Conservation (phyloP, 2,888 invertebrate species). For the Mechanitis messenoides region DNA sequence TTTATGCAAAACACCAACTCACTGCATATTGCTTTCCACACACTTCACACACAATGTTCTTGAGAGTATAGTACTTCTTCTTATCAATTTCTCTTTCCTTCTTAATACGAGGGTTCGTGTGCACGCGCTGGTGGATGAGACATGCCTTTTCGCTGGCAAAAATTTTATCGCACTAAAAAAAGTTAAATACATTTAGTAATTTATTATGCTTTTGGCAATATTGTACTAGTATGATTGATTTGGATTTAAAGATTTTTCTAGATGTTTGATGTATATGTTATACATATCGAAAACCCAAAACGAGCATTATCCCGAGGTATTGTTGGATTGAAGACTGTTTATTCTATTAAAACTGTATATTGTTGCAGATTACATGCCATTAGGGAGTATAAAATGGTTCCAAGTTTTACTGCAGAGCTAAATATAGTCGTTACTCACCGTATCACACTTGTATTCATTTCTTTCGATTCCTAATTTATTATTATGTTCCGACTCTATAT, state of each 20-base stretch:
- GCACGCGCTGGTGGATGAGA: constrained; percentile 31
- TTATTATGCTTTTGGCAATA: no score
- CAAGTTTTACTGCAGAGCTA: neutral
- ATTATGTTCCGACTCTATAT: constrained; percentile 50
- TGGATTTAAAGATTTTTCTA: no score
- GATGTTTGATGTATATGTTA: no score
- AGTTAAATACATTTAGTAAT: no score
- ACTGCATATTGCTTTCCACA: constrained; percentile 57
- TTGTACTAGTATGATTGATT: no score
- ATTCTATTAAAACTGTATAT: neutral
- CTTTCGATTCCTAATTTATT: constrained; percentile 39
- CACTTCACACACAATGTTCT: constrained; percentile 49
- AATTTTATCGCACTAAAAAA: constrained; percentile 33
- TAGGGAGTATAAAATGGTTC: neutral
- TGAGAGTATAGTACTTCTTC: constrained; percentile 27
- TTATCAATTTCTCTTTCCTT: constrained; percentile 18
- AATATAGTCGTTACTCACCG: constrained; percentile 28
- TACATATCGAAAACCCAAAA: no score
- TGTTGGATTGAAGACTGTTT: neutral
- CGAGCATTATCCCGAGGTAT: no score
- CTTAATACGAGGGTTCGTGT: constrained; percentile 18
- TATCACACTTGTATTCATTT: constrained; percentile 36
- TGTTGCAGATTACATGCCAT: neutral
- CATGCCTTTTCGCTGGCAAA: constrained; percentile 32
- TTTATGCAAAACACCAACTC: constrained; percentile 28